Conservation (phyloP, 1,140 invertebrate species). For the Drosophila nebulosa region DNA sequence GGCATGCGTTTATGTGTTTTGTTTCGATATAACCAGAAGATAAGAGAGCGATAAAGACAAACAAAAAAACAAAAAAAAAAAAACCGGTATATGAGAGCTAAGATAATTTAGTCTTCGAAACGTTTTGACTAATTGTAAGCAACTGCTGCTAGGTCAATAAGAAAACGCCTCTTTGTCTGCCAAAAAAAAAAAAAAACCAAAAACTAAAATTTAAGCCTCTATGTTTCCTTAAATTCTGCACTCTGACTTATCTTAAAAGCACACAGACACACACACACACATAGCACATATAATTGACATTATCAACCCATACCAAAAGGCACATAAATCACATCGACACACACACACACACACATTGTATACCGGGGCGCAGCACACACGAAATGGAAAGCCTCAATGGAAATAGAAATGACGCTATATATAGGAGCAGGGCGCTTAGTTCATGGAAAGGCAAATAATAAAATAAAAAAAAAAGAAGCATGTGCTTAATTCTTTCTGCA, state of each 20-base stretch:
- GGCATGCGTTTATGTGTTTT: constrained; percentile 32
- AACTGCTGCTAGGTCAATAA: neutral
- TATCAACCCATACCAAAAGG: constrained; percentile 42
- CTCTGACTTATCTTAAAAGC: constrained; percentile 28
- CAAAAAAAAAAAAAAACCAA: no score
- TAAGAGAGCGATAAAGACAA: constrained; percentile 27
- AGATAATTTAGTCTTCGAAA: neutral
- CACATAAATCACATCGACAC: constrained; percentile 36
- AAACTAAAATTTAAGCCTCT: neutral
- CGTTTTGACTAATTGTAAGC: neutral
- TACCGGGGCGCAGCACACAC: constrained; percentile 3
- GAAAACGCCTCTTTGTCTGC: neutral
- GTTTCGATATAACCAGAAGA: constrained; percentile 28
- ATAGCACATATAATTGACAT: constrained; percentile 26
- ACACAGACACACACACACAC: constrained; percentile 3
- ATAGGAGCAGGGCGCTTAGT: constrained; percentile 9
- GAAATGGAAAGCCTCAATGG: constrained; percentile 49
- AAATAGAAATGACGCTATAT: constrained; percentile 74
- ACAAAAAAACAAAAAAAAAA: constrained; percentile 9
- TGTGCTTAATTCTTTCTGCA: constrained; percentile 24
- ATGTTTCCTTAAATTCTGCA: constrained; percentile 25
- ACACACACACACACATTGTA: neutral
- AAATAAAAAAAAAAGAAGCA: constrained; percentile 1
- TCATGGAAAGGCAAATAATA: constrained; percentile 1
- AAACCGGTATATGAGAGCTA: neutral